These are phyloP conservation scores for Spisula solida DNA, from an alignment of 2,888 invertebrate genomes.

Conservation along the genomic window DNA sequence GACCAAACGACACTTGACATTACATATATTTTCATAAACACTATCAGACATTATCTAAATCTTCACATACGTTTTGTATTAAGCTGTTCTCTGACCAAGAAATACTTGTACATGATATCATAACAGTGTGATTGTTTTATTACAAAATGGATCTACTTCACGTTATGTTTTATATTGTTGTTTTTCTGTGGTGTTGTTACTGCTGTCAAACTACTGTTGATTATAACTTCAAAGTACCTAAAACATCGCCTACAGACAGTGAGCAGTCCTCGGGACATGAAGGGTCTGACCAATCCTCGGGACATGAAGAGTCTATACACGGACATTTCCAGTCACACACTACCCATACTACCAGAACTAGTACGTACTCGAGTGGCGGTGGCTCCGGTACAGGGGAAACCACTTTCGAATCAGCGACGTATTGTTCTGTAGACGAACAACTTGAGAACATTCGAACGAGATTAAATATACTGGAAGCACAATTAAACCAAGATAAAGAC, in stretches of 20 bases:
- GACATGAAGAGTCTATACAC: background rate
- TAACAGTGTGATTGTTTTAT: background rate
- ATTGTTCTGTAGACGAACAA: conserved; percentile 5
- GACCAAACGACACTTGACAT: background rate
- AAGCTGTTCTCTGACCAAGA: too few relatives aligned
- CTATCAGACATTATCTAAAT: background rate
- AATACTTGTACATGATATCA: background rate
- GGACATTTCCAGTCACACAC: background rate
- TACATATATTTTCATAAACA: background rate
- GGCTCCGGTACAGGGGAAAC: background rate
- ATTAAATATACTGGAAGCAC: background rate
- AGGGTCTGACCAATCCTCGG: background rate
- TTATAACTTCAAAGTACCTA: background rate
- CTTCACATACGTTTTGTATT: background rate
- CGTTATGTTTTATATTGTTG: background rate
- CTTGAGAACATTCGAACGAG: background rate
- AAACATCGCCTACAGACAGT: background rate
- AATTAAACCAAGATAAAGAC: background rate
- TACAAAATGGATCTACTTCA: background rate
- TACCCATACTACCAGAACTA: background rate
- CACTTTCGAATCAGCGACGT: background rate
- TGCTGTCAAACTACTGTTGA: background rate
- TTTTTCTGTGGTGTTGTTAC: background rate
- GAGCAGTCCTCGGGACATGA: too few relatives aligned
- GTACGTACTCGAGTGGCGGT: background rate